Conservation (phyloP, 2,113 vertebrate genomes). For the Anhinga rufa region DNA sequence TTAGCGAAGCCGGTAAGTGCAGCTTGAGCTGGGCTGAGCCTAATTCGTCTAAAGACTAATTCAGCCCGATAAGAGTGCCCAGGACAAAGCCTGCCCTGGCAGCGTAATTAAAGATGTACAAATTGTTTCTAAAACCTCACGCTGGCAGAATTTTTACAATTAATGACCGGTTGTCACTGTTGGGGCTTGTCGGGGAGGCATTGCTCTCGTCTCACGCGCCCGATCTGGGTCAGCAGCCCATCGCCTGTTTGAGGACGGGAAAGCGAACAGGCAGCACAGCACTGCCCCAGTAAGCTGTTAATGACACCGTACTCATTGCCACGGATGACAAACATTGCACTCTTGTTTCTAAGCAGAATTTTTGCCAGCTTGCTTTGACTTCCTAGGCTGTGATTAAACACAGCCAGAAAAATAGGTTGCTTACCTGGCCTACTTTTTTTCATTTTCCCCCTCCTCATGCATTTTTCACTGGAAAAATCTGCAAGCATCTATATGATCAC, state of each 20-base stretch:
- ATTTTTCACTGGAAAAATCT: neutral
- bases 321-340: neutral
- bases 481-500: neutral
- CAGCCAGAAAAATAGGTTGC: neutral
- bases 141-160: constrained; percentile 37
- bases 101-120: constrained; percentile 25
- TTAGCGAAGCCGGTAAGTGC: neutral
- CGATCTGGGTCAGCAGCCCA: constrained; percentile 19
- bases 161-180: constrained; percentile 1
- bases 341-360: constrained; percentile 16
- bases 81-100: neutral
- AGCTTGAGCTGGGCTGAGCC: neutral
- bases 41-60: constrained; percentile 4
- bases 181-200: neutral
- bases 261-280: neutral
- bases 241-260: neutral
- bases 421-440: constrained; percentile 24
- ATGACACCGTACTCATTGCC: neutral
- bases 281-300: constrained; percentile 4
- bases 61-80: neutral
- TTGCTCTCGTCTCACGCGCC: neutral
- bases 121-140: constrained; percentile 37
- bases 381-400: neutral
- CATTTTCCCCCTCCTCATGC: neutral
- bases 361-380: neutral